These are phyloP conservation scores for Ichneumoninae sp. DNA, from an alignment of 2,888 invertebrate genomes.

Conservation along the genomic window DNA sequence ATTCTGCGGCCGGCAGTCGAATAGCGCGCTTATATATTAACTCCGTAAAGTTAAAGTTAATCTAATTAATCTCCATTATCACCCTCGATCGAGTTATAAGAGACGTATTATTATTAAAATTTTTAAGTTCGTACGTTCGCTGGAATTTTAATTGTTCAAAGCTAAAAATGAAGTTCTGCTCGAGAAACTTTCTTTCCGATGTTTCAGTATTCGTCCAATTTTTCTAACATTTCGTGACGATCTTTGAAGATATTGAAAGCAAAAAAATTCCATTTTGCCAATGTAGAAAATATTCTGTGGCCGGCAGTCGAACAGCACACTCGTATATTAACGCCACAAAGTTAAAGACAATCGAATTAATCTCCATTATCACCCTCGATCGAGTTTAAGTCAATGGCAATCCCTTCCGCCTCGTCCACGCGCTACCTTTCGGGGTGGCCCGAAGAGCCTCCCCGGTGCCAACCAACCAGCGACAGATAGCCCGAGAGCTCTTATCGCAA, in stretches of 20 bases:
- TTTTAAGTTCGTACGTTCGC: too few relatives aligned
- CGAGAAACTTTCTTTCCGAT: too few relatives aligned
- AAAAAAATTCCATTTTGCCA: too few relatives aligned
- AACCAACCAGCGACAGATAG: conserved; percentile 8
- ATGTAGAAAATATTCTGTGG: background rate
- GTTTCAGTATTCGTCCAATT: too few relatives aligned
- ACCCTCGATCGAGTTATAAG: background rate
- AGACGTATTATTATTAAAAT: too few relatives aligned
- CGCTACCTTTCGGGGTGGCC: background rate
- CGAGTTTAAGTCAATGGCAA: conserved; percentile 22
- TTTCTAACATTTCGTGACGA: too few relatives aligned
- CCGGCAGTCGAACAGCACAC: background rate
- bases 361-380: background rate
- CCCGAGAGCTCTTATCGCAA: conserved; percentile 36
- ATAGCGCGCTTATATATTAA: background rate
- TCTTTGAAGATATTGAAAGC: too few relatives aligned
- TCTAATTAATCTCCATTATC: background rate
- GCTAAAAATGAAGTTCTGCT: too few relatives aligned
- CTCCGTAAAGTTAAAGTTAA: background rate
- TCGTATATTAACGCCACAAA: background rate
- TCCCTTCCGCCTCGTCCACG: conserved; percentile 1
- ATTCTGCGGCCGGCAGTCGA: background rate
- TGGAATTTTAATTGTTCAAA: too few relatives aligned
- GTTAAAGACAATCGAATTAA: conserved; percentile 8
- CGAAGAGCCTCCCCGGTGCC: background rate